These are phyloP conservation scores for Perognathus longimembris DNA, from an alignment of 2,113 vertebrate genomes.

Conservation along the genomic window DNA sequence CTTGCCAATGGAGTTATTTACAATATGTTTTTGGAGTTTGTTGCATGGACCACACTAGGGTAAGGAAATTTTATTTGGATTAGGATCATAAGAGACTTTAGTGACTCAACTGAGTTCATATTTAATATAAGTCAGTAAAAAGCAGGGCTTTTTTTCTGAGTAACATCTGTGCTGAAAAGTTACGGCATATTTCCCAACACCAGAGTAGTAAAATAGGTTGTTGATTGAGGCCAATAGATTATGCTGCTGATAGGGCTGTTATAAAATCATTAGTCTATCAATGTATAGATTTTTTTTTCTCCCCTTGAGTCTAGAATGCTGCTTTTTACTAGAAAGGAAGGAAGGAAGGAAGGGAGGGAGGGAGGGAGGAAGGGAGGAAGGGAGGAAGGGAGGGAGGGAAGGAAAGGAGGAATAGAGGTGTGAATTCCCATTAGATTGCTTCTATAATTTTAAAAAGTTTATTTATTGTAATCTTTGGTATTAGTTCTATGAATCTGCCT, in stretches of 20 bases:
- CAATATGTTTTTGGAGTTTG: slow-evolving; percentile 75
- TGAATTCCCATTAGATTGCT: slow-evolving; percentile 27
- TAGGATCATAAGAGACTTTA: slow-evolving; percentile 73
- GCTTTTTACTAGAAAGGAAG: slow-evolving; percentile 39
- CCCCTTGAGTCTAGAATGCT: background rate
- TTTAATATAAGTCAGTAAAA: slow-evolving; percentile 76
- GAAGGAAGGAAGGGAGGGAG: too few species aligned
- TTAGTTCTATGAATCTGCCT: background rate
- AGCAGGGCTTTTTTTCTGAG: slow-evolving; percentile 57
- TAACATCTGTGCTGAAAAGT: slow-evolving; percentile 75
- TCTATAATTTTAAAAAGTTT: slow-evolving; percentile 24
- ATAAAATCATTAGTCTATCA: background rate
- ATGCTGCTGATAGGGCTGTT: slow-evolving; percentile 24
- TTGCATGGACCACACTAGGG: slow-evolving; percentile 73
- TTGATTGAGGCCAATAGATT: slow-evolving; percentile 64
- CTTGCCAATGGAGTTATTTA: slow-evolving; percentile 75
- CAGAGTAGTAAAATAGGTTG: slow-evolving; percentile 51
- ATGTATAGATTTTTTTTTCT: background rate
- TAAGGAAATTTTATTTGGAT: slow-evolving; percentile 77
- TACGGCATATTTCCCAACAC: slow-evolving; percentile 58
- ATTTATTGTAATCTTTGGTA: background rate
- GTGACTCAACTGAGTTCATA: slow-evolving; percentile 72
- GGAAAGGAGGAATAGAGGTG: too few species aligned
- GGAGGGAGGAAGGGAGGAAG: too few species aligned
- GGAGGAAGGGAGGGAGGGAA: too few species aligned